phyloP scores from a whole-genome alignment of 2,797 vertebrate species.

The Cetoscarus ocellatus region DNA sequence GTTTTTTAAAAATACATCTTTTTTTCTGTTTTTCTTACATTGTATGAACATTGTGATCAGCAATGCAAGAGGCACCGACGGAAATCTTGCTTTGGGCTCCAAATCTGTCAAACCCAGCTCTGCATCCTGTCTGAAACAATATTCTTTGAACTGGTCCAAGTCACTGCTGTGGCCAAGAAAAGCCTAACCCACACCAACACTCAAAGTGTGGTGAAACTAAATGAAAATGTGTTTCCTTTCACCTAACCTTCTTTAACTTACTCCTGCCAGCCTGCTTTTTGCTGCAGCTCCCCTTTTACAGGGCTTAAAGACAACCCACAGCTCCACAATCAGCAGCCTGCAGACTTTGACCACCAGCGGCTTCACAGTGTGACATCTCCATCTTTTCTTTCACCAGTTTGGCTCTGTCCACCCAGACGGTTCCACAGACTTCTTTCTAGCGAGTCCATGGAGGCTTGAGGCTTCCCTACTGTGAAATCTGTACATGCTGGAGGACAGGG shows the following conservation, averaged over 20 bases:
- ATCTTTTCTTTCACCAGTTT: slow-evolving; percentile 10
- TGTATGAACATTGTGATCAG: too few species aligned
- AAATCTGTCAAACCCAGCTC: too few species aligned
- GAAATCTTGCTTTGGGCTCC: too few species aligned
- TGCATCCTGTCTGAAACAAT: too few species aligned
- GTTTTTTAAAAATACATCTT: too few species aligned
- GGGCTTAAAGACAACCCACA: slow-evolving; percentile 20
- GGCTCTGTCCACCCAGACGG: slow-evolving; percentile 1
- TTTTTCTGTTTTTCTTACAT: too few species aligned
- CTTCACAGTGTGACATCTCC: slow-evolving; percentile 34
- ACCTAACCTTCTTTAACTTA: slow-evolving; percentile 5
- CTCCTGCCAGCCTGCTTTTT: not conserved
- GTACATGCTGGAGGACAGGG: not conserved
- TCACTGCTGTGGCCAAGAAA: not conserved
- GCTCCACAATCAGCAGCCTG: slow-evolving; percentile 44
- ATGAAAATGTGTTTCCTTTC: not conserved
- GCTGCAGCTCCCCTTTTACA: slow-evolving; percentile 1
- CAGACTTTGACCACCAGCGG: slow-evolving; percentile 38
- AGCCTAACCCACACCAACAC: not conserved
- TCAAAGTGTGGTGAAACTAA: not conserved
- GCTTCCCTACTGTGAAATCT: not conserved
- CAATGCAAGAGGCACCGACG: too few species aligned
- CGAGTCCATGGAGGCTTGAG: not conserved
- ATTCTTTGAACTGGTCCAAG: not conserved
- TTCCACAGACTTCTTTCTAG: slow-evolving; percentile 10